phyloP scores from a whole-genome alignment of 2,797 vertebrate genomes.

The Manis javanica region DNA sequence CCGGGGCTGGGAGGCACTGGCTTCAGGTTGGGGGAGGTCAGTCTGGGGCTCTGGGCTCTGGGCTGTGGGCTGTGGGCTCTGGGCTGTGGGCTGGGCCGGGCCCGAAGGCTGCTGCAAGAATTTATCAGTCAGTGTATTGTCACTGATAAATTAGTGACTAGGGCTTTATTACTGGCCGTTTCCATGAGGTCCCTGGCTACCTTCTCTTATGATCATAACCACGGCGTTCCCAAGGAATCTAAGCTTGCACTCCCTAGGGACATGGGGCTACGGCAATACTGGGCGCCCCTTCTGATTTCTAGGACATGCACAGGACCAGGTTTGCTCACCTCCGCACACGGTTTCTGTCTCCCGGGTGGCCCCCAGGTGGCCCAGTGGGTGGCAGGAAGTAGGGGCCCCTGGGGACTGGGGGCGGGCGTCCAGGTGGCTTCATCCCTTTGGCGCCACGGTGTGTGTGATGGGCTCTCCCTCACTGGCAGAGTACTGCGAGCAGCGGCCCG shows the following conservation, averaged over 20 bases:
- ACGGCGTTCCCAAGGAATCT: not conserved
- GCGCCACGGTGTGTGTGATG: too few relatives aligned
- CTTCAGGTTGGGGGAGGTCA: not conserved
- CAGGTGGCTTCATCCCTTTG: too few relatives aligned
- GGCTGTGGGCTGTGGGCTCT: not conserved
- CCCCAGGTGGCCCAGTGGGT: fast-evolving
- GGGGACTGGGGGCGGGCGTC: too few relatives aligned
- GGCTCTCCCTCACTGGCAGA: too few relatives aligned
- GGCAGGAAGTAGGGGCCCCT: fast-evolving
- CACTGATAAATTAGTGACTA: not conserved
- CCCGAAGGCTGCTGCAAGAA: not conserved
- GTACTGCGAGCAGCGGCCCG: too few relatives aligned
- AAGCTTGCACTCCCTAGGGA: not conserved
- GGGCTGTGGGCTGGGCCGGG: too few relatives aligned
- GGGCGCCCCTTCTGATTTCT: too few relatives aligned
- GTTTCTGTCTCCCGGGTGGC: too few relatives aligned
- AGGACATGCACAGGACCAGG: not conserved
- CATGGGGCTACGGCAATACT: fast-evolving
- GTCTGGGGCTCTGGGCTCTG: not conserved
- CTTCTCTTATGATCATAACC: not conserved
- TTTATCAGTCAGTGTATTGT: too few relatives aligned
- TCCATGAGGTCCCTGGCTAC: not conserved
- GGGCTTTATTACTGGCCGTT: too few relatives aligned
- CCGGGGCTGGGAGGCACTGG: fast-evolving
- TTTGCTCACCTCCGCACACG: too few relatives aligned